phyloP scores from a whole-genome alignment of 2,113 vertebrate genomes.

The Porphyrio hochstetteri region DNA sequence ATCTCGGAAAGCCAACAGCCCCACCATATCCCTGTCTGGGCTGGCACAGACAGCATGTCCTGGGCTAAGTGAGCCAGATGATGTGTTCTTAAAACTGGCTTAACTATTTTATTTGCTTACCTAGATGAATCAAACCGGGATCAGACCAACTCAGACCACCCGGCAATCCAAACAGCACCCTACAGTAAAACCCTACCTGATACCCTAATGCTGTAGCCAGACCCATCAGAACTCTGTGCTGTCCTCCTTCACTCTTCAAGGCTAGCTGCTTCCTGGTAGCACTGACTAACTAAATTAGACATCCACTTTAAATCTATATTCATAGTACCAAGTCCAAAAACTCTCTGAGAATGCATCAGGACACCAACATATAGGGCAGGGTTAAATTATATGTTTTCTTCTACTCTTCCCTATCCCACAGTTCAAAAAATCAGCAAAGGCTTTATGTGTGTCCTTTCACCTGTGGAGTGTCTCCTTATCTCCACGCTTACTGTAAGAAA shows the following conservation, averaged over 20 bases:
- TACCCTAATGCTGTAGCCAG: not conserved
- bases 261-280: not conserved
- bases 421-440: not conserved
- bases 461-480: not conserved
- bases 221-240: not conserved
- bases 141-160: too few relatives aligned
- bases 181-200: not conserved
- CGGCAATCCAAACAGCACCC: not conserved
- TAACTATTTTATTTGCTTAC: not conserved
- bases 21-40: not conserved
- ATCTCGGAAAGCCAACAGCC: not conserved
- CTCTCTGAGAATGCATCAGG: not conserved
- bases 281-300: not conserved
- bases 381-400: not conserved
- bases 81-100: not conserved
- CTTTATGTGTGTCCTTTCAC: not conserved
- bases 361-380: not conserved
- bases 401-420: not conserved
- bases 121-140: not conserved
- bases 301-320: not conserved
- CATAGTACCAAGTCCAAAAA: not conserved
- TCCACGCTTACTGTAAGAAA: not conserved
- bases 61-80: not conserved
- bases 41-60: not conserved
- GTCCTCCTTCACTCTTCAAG: not conserved